Conservation (phyloP, 2,113 vertebrate genomes). For the Perognathus longimembris region DNA sequence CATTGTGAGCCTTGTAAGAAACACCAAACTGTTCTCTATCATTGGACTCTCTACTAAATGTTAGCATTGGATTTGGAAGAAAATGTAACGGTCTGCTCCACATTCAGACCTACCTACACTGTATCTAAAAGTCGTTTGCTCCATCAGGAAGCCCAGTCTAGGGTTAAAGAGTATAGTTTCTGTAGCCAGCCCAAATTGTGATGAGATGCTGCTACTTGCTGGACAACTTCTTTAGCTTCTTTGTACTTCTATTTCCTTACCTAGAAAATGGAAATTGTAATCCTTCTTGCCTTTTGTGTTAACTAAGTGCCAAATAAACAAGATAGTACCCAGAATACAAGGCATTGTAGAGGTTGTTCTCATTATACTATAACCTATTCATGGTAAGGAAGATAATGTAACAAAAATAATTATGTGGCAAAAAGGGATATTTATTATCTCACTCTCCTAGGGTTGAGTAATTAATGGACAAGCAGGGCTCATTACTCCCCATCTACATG, state of each 20-base stretch:
- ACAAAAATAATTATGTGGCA: neutral
- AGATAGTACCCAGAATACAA: neutral
- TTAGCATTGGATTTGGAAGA: neutral
- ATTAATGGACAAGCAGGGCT: neutral
- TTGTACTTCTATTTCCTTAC: neutral
- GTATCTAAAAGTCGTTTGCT: neutral
- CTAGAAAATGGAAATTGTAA: neutral
- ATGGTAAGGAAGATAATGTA: neutral
- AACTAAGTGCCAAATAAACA: neutral
- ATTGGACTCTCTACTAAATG: neutral
- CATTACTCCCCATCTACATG: neutral
- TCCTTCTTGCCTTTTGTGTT: neutral
- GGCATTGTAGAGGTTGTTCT: neutral
- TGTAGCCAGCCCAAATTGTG: neutral
- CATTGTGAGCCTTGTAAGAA: neutral
- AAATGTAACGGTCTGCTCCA: neutral
- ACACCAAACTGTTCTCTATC: neutral
- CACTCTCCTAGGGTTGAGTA: neutral
- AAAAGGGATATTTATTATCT: neutral
- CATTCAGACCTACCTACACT: neutral
- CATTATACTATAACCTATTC: neutral
- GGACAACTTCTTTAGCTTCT: neutral
- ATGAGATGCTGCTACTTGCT: neutral
- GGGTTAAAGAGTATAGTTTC: neutral
- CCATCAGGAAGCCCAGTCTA: fast-evolving